These are phyloP conservation scores for Amphimallon solstitiale DNA, from an alignment of 2,888 invertebrate genomes.

Conservation along the genomic window DNA sequence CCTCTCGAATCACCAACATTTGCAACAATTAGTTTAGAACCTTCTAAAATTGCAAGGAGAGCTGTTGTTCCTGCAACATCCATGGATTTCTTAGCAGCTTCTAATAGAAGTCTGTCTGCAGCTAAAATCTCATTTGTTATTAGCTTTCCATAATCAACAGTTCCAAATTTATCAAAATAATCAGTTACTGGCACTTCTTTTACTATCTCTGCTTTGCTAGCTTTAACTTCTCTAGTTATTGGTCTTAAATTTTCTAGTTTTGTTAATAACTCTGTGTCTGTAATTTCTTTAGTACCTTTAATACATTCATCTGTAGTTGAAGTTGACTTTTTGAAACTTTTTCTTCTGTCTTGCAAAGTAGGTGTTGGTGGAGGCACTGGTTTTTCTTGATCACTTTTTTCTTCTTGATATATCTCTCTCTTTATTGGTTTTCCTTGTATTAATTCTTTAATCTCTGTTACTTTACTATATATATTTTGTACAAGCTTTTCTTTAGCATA, in stretches of 20 bases:
- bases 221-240: constrained; percentile 71
- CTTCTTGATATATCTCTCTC: constrained; percentile 50
- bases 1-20: constrained; percentile 98
- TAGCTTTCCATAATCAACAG: constrained; percentile 82
- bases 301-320: constrained; percentile 66
- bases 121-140: constrained; percentile 88
- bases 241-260: constrained; percentile 72
- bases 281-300: constrained; percentile 67
- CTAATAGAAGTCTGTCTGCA: constrained; percentile 83
- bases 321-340: constrained; percentile 74
- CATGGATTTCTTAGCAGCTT: constrained; percentile 81
- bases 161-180: constrained; percentile 77
- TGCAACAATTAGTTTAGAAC: constrained; percentile 85
- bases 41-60: constrained; percentile 87
- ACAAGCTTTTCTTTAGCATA: constrained; percentile 90
- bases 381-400: constrained; percentile 64
- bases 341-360: constrained; percentile 67
- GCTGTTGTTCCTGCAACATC: constrained; percentile 91
- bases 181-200: constrained; percentile 66
- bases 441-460: constrained; percentile 77
- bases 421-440: constrained; percentile 66
- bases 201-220: constrained; percentile 64
- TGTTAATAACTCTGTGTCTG: constrained; percentile 74
- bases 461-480: constrained; percentile 80
- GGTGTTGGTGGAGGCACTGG: constrained; percentile 59